Base-by-base conservation (phyloP, 2,113 vertebrate genomes). In the Mormyrus lacerda region DNA sequence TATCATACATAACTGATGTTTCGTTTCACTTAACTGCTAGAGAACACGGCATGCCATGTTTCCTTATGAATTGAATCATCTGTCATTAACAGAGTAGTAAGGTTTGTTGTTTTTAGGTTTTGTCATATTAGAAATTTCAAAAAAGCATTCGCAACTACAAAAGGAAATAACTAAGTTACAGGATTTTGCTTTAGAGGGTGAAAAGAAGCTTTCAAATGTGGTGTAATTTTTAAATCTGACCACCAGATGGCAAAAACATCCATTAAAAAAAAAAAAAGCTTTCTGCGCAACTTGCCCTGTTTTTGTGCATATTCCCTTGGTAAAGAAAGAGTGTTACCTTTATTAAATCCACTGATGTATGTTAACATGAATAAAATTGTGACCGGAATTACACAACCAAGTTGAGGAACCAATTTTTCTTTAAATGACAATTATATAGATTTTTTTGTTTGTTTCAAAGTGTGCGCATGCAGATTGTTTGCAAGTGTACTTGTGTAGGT, bases 161-260 rank as follows among this genome's bases (percentile, higher is more conserved):
- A 31, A 27, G n/a, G 53, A 47, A 84, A 83, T 1, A 5, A 50
- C 83, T 27, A 42, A 19, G 73, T 39, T 42, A 79, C 73, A 42
- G 35, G 35, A 7, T 79, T 42, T 79, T 35, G 35, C 35, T n/a
- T 47, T 27, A 24, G 44, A 42, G 31, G 73, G 13, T 7, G 8
- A 24, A 31, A 87, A 85, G 10, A 35, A 17, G 61, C 27, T 42
- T 79, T 79, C 35, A 47, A 86, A 79, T 5, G 19, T 89, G 17
- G 51, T 89, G 88, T 61, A 47, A 61, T 65, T 45, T 45, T 61
- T 13, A 45, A 35, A 45, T 19, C 45, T 89, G 39, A 15, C 88
- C 88, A 89, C 88, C n/a, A 51, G 88, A 39, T 89, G 88, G 88
- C 79, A 61, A 50, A 47, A 53, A 35, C n/a, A 15, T 2, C 88